Evolutionary conservation across 1,140 invertebrate species (phyloP), one percentile per base, ranked within the genome.

Genomic region (Brevipalpus yothersi): DNA sequence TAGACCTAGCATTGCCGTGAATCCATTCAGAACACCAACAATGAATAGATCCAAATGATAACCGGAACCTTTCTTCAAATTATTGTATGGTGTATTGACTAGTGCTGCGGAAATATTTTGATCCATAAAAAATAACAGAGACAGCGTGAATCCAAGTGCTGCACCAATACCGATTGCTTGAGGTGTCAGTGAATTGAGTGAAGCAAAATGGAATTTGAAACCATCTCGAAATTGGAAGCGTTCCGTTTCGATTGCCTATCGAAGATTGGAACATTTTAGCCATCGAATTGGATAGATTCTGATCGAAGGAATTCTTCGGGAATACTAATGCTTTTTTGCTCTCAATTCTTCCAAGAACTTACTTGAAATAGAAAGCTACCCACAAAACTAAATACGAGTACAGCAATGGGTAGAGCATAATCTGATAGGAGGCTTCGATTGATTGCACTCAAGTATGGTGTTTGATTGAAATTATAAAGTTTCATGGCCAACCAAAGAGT

Each of bases 401-500:
- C 75, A 39, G 73, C 67, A 4, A 75, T 68, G 41, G 75, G 75
- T 41, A 76, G 65, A 13, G 75, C 72, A 64, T 75, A 76, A 64
- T 76, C 75, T 13, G 75, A 72, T 21, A 76, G 59, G 63, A 74
- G 67, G 64, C 75, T 75, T 12, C 75, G 65, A 54, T 72, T 70
- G 10, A 68, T 65, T 17, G 69, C 65, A 58, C 70, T 75, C 58
- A 77, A 66, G 66, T 72, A 76, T 17, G 75, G 74, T 41, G 75
- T 76, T 67, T 75, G 74, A 17, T 73, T 72, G 64, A 76, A 76
- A 60, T 75, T 73, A 63, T 72, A 80, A 17, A 80, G 66, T 21
- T 76, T 77, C 5, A 79, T 69, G 19, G 76, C 77, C 8, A 80
- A 66, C 77, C 77, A 80, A 13, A 80, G 70, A 21, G 79, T 80